Percentiles rank a stretch among this genome's conserved stretches.
Evolutionary conservation across 2,113 vertebrate genomes (phyloP).

Genomic region (Phrynosoma blainvillii): DNA sequence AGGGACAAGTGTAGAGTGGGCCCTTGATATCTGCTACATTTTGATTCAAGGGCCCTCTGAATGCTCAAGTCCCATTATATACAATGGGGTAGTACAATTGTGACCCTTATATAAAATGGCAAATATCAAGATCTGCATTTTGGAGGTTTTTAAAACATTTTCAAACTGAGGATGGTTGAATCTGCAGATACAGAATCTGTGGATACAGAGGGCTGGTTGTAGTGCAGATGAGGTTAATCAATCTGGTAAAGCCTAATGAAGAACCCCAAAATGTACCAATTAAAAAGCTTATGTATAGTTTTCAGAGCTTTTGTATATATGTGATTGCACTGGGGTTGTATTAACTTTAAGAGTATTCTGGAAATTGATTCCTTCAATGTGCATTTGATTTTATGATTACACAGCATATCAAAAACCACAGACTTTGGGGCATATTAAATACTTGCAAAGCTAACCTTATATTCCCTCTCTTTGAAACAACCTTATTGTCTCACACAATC

Average conservation of each 20-base stretch:
- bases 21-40: too few relatives aligned
- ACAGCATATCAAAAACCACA: neutral
- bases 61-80: too few relatives aligned
- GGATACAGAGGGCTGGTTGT: neutral
- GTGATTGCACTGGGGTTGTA: neutral
- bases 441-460: neutral
- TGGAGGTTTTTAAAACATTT: too few relatives aligned
- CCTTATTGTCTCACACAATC: neutral
- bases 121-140: too few relatives aligned
- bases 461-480: constrained; percentile 1
- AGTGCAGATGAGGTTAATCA: neutral
- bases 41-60: too few relatives aligned
- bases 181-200: neutral
- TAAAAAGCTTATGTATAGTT: neutral
- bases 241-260: neutral
- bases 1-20: too few relatives aligned
- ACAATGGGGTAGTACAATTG: too few relatives aligned
- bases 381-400: neutral
- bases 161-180: too few relatives aligned
- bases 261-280: neutral
- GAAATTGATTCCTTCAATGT: neutral
- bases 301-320: neutral
- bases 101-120: too few relatives aligned
- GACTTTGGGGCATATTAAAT: neutral
- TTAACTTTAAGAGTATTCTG: neutral